Conservation (phyloP, 1,140 invertebrate genomes). For the Oncopodura yosiiana region DNA sequence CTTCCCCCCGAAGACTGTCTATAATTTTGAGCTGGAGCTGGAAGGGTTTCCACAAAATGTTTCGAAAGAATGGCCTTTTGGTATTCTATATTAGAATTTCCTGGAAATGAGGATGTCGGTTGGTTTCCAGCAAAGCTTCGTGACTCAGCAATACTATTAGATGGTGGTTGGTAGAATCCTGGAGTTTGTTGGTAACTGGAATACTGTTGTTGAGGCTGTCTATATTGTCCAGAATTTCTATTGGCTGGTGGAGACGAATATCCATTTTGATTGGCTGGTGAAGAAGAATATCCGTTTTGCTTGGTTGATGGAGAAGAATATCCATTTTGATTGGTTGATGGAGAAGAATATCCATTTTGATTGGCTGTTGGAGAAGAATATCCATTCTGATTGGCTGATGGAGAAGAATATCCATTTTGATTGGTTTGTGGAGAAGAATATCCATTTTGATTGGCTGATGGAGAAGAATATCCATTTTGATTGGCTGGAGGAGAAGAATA, state of each 20-base stretch:
- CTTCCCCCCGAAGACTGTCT: not conserved
- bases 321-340: not conserved
- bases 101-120: no score
- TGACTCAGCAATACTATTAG: not conserved
- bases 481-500: not conserved
- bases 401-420: not conserved
- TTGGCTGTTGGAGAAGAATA: not conserved
- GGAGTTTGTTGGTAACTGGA: not conserved
- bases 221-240: not conserved
- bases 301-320: not conserved
- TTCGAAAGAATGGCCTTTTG: slow-evolving; percentile 29
- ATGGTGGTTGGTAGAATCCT: slow-evolving; percentile 1
- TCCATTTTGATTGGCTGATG: not conserved
- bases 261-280: not conserved
- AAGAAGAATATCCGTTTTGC: no score
- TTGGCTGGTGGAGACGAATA: not conserved
- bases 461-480: not conserved
- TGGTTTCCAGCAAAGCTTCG: no score
- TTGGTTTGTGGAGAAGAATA: not conserved
- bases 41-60: slow-evolving; percentile 26
- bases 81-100: slow-evolving; percentile 19
- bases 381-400: not conserved
- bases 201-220: not conserved
- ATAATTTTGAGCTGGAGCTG: not conserved
- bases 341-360: not conserved